Evolutionary conservation across 2,113 vertebrate genomes (phyloP), one percentile per base, ranked within the genome.

Genomic region (Etia nguti): DNA sequence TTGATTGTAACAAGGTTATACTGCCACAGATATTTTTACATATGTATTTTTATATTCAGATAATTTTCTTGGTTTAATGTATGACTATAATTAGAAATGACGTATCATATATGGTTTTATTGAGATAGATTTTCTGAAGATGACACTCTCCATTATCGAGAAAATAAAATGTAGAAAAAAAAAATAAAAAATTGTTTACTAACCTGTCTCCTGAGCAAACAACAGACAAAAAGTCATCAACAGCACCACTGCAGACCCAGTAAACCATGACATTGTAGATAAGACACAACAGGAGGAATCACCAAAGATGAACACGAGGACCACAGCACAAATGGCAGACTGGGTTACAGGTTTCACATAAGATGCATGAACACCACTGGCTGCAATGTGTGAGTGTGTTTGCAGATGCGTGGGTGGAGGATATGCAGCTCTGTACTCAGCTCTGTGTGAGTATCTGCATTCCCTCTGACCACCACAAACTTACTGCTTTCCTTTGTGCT

Each of bases 241-340:
- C 83, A 93, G 0, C 68, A 89, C 70, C 38, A 82, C 5, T 3
- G 10, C 1, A 20, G 50, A 8, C 29, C 52, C 82, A 83, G 38
- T 9, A 3, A 85, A 31, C 29, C 87, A 3, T 60, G 38, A 29
- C 93, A 94, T 94, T 8, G 29, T 90, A 0, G 41, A 20, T 52
- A n/a, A 62, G 36, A 6, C 29, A 48, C 57, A n/a, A 22, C 31
- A 18, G 15, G 15, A 62, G 38, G 57, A 50, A 8, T 13, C 15
- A n/a, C 20, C 6, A 1, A 1, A 52, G 68, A n/a, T 52, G 50
- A 62, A 38, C 43, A 43, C 11, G 20, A 73, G 65, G 34, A 18
- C 16, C 20, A 4, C 34, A 4, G 41, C 29, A 9, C n/a, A 12
- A 70, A 57, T 57, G 82, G 29, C 50, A 55, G 80, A 6, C 36